Evolutionary conservation across 2,888 invertebrate species (phyloP), one percentile per base, ranked within the genome.

Genomic region (Chrysolina oricalcia): DNA sequence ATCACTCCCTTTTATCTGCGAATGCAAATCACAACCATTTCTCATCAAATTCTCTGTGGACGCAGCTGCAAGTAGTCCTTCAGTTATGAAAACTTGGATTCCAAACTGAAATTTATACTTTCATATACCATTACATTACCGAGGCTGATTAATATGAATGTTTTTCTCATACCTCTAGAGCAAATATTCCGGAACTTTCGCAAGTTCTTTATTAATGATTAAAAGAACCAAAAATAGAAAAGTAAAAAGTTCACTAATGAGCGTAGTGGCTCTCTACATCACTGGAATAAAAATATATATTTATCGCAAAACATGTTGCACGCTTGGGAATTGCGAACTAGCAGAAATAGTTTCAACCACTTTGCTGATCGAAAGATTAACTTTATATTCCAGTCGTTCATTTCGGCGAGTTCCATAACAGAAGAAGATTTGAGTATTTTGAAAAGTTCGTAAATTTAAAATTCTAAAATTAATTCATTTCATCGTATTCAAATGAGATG

Each of bases 181-280:
- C 62, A 43, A 72, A 72, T 62, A 72, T 35, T 50, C 59, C 72
- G 48, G 19, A 67, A 83, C 83, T 73, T 80, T 77, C 11, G 11
- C 21, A 35, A 53, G 53, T 53, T 21, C 13, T 15, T 53, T 53
- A 21, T 11, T 53, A 21, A 53, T 53, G 53, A 53, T 53, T 53
- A 21, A 53, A 53, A 53, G 53, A 53, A 53, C n/a, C 13, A 0
- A 53, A 53, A 53, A 53, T 19, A 23, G 9, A 11, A 11, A 53
- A 19, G 17, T 21, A 2, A 11, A 15, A 53, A 21, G 21, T 21
- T 21, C 4, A 19, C 53, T 21, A 21, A 23, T 53, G 5, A 11
- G 11, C 21, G 23, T 53, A 11, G 21, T 53, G 21, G 53, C 19
- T 19, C 21, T 23, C 53, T 53, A 6, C 19, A 53, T 53, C 11